Base-by-base conservation (phyloP, 2,113 vertebrate species). In the Ondatra zibethicus region DNA sequence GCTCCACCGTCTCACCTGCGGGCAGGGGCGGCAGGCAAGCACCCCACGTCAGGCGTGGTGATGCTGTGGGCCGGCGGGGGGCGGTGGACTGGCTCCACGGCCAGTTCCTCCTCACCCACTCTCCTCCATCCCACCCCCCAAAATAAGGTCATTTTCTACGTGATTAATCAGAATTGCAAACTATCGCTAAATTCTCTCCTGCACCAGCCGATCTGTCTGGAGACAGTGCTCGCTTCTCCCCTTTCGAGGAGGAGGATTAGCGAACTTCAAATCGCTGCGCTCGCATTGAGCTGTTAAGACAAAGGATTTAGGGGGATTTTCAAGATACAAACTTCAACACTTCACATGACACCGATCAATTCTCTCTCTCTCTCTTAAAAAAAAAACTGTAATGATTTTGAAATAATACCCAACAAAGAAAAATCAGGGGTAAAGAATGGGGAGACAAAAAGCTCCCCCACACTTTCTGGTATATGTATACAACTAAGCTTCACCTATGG, bases 251-350 rank as follows among this genome's bases (percentile, higher is more conserved):
- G 98, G 98, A 98, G 99, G 99, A 99, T 99, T 99, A 99, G 99
- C 98, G 98, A 99, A 99, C 99, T 99, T 99, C 99, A 99, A 99
- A 99, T 99, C 99, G 98, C 98, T 98, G 99, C 99, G 98, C 99
- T 99, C 92, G 98, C 99, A 99, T 99, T 99, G 99, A 99, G 99
- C 99, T 99, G 99, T 99, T 99, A 99, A 99, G 99, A 99, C 99
- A 98, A 98, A 99, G 99, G 99, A 99, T 99, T 99, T 99, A 99
- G 98, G 98, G 98, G 99, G 99, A 99, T 99, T 99, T 99, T 99
- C 99, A 95, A 99, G 99, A 99, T 99, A 99, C 99, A 99, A 99
- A 99, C 99, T 99, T 99, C 99, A 99, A 99, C 99, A 99, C 99
- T 99, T 99, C 99, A 99, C 99, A 99, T 99, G 99, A 99, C 99